Percentiles rank a stretch among this genome's conserved stretches.
Conservation (phyloP, 2,888 invertebrate genomes). For the Aphidoletes aphidimyza region DNA sequence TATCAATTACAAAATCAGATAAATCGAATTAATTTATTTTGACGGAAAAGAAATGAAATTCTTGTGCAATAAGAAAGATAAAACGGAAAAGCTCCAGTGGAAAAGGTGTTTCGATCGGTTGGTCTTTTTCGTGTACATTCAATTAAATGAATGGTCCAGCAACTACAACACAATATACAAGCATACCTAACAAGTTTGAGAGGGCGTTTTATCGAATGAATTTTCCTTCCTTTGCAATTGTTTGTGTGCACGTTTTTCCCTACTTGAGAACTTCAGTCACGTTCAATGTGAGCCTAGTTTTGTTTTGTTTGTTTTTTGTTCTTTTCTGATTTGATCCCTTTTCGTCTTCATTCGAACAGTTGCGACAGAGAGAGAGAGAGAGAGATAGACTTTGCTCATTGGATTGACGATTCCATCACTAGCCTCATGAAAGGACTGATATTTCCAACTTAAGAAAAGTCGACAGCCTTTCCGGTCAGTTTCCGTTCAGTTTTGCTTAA, state of each 20-base stretch:
- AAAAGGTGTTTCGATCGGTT: too few species aligned
- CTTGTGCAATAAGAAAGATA: too few species aligned
- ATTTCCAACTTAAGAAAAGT: constrained; percentile 33
- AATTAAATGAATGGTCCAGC: neutral
- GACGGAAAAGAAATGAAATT: too few species aligned
- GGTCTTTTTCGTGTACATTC: too few species aligned
- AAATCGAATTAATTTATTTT: too few species aligned
- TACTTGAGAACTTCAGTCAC: constrained; percentile 37
- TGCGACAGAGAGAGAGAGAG: too few species aligned
- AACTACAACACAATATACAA: neutral
- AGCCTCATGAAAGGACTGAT: neutral
- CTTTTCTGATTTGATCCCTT: neutral
- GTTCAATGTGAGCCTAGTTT: neutral
- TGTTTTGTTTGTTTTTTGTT: too few species aligned
- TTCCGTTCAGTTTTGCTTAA: constrained; percentile 28
- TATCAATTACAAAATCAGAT: too few species aligned
- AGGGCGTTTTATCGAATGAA: constrained; percentile 2
- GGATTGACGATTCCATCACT: neutral
- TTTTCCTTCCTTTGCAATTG: constrained; percentile 19
- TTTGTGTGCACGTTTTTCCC: constrained; percentile 7
- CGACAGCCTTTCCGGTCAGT: constrained; percentile 22
- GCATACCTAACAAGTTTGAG: neutral
- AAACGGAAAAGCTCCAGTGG: too few species aligned
- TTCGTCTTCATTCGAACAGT: neutral
- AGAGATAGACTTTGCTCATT: neutral